phyloP scores from a whole-genome alignment of 2,888 invertebrate genomes.

The Tyria jacobaeae region DNA sequence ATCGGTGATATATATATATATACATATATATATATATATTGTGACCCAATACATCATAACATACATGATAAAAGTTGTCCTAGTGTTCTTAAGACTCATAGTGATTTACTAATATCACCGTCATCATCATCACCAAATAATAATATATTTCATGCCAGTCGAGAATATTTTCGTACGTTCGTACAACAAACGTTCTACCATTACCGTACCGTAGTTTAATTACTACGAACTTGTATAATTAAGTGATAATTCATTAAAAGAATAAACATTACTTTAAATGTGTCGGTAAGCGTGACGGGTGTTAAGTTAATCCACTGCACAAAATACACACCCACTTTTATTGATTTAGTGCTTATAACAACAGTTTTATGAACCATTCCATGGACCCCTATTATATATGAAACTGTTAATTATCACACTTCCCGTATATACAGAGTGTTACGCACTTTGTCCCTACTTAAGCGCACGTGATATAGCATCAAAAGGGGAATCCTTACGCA shows the following conservation, averaged over 20 bases:
- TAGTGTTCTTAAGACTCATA: too few species aligned
- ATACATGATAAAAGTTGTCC: too few species aligned
- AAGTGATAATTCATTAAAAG: constrained; percentile 15
- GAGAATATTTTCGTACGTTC: not conserved
- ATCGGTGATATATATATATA: too few species aligned
- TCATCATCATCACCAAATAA: too few species aligned
- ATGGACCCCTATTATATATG: constrained; percentile 15
- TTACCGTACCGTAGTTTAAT: constrained; percentile 11
- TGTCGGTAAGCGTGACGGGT: constrained; percentile 23
- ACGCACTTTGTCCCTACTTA: not conserved
- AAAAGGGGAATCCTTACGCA: too few species aligned
- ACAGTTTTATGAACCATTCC: constrained; percentile 20
- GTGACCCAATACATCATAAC: too few species aligned
- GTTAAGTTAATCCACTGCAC: constrained; percentile 12
- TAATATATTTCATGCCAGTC: not conserved
- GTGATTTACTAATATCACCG: too few species aligned
- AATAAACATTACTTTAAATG: constrained; percentile 8
- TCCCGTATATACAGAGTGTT: constrained; percentile 12
- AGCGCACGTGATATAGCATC: not conserved
- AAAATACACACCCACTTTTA: constrained; percentile 29
- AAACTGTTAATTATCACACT: constrained; percentile 13
- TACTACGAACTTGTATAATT: constrained; percentile 7
- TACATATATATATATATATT: too few species aligned
- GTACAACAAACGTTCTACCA: constrained; percentile 10
- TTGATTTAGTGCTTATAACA: constrained; percentile 36